A percentile compares a stretch with the other conserved stretches of the same genome.
phyloP scores from a whole-genome alignment of 2,113 vertebrate genomes.

The Hirundichthys speculiger region DNA sequence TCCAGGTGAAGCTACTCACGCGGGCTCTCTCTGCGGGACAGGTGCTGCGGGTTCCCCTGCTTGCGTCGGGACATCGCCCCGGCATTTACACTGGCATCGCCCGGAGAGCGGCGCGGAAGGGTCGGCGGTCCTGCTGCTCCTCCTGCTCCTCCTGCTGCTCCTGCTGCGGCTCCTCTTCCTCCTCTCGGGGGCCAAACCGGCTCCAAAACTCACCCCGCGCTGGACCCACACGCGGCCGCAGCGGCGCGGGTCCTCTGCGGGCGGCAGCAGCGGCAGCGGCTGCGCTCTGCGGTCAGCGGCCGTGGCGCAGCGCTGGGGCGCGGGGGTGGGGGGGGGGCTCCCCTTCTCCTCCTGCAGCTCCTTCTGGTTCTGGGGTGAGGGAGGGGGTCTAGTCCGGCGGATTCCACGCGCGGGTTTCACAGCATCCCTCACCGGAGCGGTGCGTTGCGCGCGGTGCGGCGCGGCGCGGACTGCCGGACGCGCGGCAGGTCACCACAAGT shows the following conservation, averaged over 20 bases:
- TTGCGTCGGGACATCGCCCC: slow-evolving; percentile 99
- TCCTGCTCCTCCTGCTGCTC: slow-evolving; percentile 51
- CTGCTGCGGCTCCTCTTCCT: slow-evolving; percentile 33
- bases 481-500: slow-evolving; percentile 35
- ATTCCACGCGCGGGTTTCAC: slow-evolving; percentile 26
- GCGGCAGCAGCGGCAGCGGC: slow-evolving; percentile 67
- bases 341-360: slow-evolving; percentile 25
- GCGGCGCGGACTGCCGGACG: slow-evolving; percentile 9
- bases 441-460: neutral
- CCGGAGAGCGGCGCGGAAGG: slow-evolving; percentile 91
- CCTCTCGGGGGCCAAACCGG: slow-evolving; percentile 40
- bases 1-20: slow-evolving; percentile 85
- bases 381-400: slow-evolving; percentile 38
- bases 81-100: slow-evolving; percentile 98
- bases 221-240: slow-evolving; percentile 34
- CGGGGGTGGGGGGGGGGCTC: slow-evolving; percentile 49
- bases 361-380: slow-evolving; percentile 1
- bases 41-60: slow-evolving; percentile 99
- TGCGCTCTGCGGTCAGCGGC: slow-evolving; percentile 68
- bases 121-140: slow-evolving; percentile 75
- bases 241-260: slow-evolving; percentile 69
- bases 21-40: slow-evolving; percentile 96
- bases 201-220: slow-evolving; percentile 41
- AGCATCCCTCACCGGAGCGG: slow-evolving; percentile 43
- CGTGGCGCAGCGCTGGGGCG: slow-evolving; percentile 51